Percentiles rank a stretch among this genome's conserved stretches.
These are phyloP conservation scores for Lophius americanus DNA, from an alignment of 2,797 vertebrate species.

Conservation along the genomic window DNA sequence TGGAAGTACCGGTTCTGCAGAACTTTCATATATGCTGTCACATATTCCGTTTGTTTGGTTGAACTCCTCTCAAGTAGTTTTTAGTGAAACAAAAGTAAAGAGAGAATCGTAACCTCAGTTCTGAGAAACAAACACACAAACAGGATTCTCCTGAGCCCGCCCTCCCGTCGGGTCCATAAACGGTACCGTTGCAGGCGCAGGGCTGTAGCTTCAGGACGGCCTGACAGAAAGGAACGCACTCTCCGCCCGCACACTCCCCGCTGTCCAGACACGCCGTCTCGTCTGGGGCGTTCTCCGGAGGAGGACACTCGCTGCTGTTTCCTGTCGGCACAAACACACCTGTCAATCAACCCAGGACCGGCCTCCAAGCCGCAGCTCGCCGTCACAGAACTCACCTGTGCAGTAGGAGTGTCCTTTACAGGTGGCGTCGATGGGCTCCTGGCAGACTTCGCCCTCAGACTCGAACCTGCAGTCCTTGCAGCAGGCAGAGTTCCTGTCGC, in stretches of 20 bases:
- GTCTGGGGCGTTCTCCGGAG: slow-evolving; percentile 87
- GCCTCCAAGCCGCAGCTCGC: background rate
- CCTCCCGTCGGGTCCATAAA: too few relatives aligned
- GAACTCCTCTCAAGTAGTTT: too few relatives aligned
- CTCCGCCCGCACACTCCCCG: slow-evolving; percentile 88
- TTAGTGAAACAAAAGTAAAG: too few relatives aligned
- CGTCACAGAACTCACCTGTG: slow-evolving; percentile 82
- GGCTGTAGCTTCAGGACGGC: slow-evolving; percentile 83
- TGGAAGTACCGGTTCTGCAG: too few relatives aligned
- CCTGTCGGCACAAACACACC: slow-evolving; percentile 71
- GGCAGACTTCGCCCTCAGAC: slow-evolving; percentile 88
- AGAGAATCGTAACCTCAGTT: too few relatives aligned
- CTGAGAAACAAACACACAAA: too few relatives aligned
- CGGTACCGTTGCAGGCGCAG: slow-evolving; percentile 91
- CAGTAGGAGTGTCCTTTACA: slow-evolving; percentile 94
- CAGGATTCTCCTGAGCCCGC: too few relatives aligned
- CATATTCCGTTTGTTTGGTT: too few relatives aligned
- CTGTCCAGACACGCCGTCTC: slow-evolving; percentile 90
- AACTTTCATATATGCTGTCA: too few relatives aligned
- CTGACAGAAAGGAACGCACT: slow-evolving; percentile 95
- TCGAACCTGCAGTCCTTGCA: slow-evolving; percentile 91
- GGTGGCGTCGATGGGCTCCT: slow-evolving; percentile 94
- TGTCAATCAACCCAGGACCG: background rate
- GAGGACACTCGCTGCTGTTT: slow-evolving; percentile 90
- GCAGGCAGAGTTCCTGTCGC: slow-evolving; percentile 96